Evolutionary conservation across 2,888 invertebrate genomes (phyloP), one percentile per base, ranked within the genome.

Genomic region (Mesorhabditis sp.): DNA sequence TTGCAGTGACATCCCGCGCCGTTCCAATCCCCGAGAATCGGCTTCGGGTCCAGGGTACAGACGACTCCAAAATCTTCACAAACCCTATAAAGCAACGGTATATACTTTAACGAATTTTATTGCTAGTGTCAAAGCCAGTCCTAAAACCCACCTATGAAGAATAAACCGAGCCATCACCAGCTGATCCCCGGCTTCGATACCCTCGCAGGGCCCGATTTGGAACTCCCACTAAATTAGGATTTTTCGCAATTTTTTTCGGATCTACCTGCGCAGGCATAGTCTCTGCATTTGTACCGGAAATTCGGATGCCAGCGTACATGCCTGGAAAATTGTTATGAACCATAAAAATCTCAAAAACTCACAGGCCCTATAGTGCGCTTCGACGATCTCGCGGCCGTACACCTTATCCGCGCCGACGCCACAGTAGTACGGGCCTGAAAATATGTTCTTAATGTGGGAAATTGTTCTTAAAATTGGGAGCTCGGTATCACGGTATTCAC

Each of bases 351-450:
- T 2, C 58, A 50, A 85, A n/a, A 50, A 50, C 58, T 50, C 2
- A 50, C 95, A 96, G 69, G 94, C 92, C 71, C 91, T 89, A 87
- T 95, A 96, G 86, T 97, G 96, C 7, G 95, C 93, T 86, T 95
- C 95, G 15, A 95, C 93, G 70, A 97, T 91, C 86, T 96, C 95
- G 67, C 96, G 90, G 10, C 94, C 96, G 86, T 92, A 94, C 4
- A 94, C 94, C 87, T 92, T 93, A 87, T 94, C 91, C 69, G 95
- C 93, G 6, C 96, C 96, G 5, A 96, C 95, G 65, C 95, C 96
- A 86, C 96, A 96, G 87, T 96, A 97, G 89, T 96, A 96, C 2
- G 96, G 96, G 3, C 95, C 95, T 74, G 63, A 68, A 78, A 43
- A n/a, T 5, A 13, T 4, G 13, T 42, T 44, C 10, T 62, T 28